These are phyloP conservation scores for Gisinianus flammeolus DNA, from an alignment of 2,888 invertebrate genomes.

Conservation along the genomic window DNA sequence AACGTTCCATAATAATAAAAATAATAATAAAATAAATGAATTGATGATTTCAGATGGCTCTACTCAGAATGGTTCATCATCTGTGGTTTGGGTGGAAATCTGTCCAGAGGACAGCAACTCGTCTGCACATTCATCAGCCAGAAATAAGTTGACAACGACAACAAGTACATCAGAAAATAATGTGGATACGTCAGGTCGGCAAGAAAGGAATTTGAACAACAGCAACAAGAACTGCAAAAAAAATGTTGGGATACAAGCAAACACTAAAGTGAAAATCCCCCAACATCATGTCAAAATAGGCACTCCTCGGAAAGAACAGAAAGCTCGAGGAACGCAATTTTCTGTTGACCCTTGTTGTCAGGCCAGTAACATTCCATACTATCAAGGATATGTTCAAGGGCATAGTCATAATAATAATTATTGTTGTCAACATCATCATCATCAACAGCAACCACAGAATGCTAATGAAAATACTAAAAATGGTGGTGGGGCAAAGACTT, in stretches of 20 bases:
- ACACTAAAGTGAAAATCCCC: neutral
- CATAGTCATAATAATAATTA: neutral
- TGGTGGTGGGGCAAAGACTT: neutral
- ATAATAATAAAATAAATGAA: too few species aligned
- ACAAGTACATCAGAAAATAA: conserved; percentile 1
- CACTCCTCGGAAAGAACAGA: neutral
- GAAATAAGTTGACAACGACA: neutral
- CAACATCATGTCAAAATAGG: neutral
- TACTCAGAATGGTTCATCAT: conserved; percentile 35
- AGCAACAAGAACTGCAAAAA: neutral
- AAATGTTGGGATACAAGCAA: neutral
- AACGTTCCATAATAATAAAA: too few species aligned
- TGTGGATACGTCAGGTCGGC: neutral
- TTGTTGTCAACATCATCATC: neutral
- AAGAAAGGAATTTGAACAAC: neutral
- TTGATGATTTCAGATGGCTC: conserved; percentile 12
- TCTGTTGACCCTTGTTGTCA: neutral
- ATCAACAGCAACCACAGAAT: too few species aligned
- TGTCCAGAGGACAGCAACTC: neutral
- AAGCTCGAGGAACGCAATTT: neutral
- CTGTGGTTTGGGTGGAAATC: conserved; percentile 46
- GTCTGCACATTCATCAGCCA: neutral
- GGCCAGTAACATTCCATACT: neutral
- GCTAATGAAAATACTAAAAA: neutral
- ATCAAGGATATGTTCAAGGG: neutral